phyloP scores from a whole-genome alignment of 2,888 invertebrate genomes.

The Chrysolina haemoptera region DNA sequence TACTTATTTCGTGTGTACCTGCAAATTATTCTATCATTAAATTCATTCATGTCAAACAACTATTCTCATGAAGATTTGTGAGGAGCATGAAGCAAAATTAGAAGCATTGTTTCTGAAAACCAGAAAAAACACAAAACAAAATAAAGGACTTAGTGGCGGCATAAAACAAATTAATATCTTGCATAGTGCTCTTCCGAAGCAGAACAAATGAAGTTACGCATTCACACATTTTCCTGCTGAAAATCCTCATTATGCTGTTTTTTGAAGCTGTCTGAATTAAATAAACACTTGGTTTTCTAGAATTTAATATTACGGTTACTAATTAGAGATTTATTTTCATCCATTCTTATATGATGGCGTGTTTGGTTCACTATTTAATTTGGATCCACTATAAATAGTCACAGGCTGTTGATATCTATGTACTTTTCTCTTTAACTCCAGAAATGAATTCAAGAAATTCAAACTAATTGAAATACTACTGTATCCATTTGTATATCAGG shows the following conservation, averaged over 20 bases:
- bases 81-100: background rate
- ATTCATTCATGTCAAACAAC: background rate
- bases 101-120: background rate
- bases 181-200: background rate
- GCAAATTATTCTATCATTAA: background rate
- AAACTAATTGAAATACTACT: slow-evolving; percentile 4
- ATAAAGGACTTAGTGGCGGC: background rate
- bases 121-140: background rate
- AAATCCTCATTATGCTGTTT: slow-evolving; percentile 22
- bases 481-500: slow-evolving; percentile 11
- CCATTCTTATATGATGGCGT: background rate
- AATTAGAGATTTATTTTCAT: slow-evolving; percentile 16
- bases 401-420: slow-evolving; percentile 11
- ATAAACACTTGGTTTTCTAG: slow-evolving; percentile 10
- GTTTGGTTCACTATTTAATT: background rate
- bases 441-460: background rate
- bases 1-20: background rate
- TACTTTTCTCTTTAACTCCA: background rate
- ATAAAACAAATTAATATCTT: slow-evolving; percentile 20
- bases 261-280: slow-evolving; percentile 11
- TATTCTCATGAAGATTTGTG: background rate
- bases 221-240: slow-evolving; percentile 19
- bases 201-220: slow-evolving; percentile 22
- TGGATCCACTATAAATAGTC: background rate
- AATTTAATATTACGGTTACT: background rate